Base-by-base conservation (phyloP, 2,797 vertebrate genomes). In the Rhynchonycteris naso region DNA sequence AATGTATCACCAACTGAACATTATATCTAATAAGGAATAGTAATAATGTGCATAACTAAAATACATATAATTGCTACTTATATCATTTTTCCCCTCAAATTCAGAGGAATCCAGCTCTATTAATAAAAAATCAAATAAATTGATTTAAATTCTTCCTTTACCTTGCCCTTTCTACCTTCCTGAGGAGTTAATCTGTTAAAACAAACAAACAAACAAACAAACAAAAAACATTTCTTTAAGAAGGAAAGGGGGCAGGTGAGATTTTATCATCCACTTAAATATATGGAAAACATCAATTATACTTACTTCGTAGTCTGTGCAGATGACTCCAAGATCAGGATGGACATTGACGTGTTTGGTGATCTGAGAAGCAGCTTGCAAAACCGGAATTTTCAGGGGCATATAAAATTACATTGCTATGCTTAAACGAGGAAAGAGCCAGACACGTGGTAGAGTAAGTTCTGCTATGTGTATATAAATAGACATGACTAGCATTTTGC, bases 311-410 rank as follows among this genome's bases (percentile, higher is more conserved):
- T 30, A 52, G 10, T 86, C 35, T 93, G 81, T 91, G 43, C 12
- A 68, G 47, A 69, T 50, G n/a, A 91, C 21, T 71, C 28, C 10
- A 85, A 21, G 59, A 76, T 92, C 7, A 47, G 65, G 47, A 56
- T 88, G 76, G 33, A 56, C 24, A 35, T 3, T 76, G 61, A 90
- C 11, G 28, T 83, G 69, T 33, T 63, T 24, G 50, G 52, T 81
- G 14, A 81, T 93, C 50, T 18, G 18, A 91, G 50, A 22, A 84
- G n/a, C 19, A 66, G 7, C 76, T 13, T 61, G 24, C 30, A 96
- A 84, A 78, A 80, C 35, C 7, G 9, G 38, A 88, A 93, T 90
- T 92, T 72, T 69, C 35, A 92, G 66, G 19, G 88, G 18, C 52
- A 26, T 66, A 2, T 72, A 72, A 81, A 88, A 87, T 69, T 68